Percentiles rank a stretch among this genome's conserved stretches.
Conservation (phyloP, 2,888 invertebrate species). For the Megamerina dolium region DNA sequence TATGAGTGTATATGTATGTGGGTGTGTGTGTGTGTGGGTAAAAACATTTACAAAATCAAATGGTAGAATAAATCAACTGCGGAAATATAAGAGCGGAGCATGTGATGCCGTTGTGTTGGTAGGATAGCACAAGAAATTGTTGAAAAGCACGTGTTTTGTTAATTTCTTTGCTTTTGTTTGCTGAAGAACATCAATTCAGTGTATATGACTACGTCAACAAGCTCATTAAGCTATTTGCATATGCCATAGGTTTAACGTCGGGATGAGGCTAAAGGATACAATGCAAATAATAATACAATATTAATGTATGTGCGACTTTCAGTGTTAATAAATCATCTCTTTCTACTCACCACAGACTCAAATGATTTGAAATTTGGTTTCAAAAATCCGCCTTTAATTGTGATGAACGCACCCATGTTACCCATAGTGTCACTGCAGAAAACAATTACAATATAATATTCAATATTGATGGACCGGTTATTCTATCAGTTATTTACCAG, state of each 20-base stretch:
- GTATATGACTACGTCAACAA: slow-evolving; percentile 50
- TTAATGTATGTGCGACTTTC: not conserved
- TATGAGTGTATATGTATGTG: too few species aligned
- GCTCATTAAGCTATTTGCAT: slow-evolving; percentile 80
- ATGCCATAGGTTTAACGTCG: slow-evolving; percentile 94
- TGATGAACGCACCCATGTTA: slow-evolving; percentile 97
- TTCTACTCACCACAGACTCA: slow-evolving; percentile 83
- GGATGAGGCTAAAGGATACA: slow-evolving; percentile 81
- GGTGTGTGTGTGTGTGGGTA: too few species aligned
- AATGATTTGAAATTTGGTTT: slow-evolving; percentile 87
- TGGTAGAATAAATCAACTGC: too few species aligned
- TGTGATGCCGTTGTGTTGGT: too few species aligned
- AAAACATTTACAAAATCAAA: too few species aligned
- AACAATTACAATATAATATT: not conserved
- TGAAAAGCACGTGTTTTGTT: too few species aligned
- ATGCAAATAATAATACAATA: not conserved
- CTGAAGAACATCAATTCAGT: slow-evolving; percentile 9
- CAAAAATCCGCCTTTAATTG: slow-evolving; percentile 84
- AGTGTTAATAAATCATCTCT: too few species aligned
- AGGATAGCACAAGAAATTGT: too few species aligned
- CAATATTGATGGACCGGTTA: not conserved
- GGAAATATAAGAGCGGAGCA: too few species aligned
- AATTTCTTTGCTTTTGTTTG: too few species aligned
- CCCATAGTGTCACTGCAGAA: slow-evolving; percentile 91
- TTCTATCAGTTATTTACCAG: slow-evolving; percentile 59